A percentile compares a stretch with the other conserved stretches of the same genome.
These are phyloP conservation scores for Phylloscopus trochiloides DNA, from an alignment of 2,113 vertebrate genomes.

Conservation along the genomic window DNA sequence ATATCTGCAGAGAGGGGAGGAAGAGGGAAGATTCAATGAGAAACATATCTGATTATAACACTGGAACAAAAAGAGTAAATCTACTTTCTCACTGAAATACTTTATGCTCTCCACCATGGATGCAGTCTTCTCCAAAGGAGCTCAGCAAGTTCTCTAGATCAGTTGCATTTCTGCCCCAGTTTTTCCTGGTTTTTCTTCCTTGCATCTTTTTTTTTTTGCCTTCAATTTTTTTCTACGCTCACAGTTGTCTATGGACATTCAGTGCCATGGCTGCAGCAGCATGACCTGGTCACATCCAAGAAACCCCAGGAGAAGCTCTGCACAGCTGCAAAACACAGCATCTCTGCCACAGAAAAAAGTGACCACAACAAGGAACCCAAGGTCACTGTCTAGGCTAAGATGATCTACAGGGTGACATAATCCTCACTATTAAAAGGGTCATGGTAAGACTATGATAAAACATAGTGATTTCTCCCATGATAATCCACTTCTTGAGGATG, in stretches of 20 bases:
- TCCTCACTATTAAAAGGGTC: background rate
- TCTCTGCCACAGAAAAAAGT: background rate
- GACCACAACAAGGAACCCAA: background rate
- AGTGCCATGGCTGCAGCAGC: background rate
- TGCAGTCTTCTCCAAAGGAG: background rate
- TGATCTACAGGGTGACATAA: background rate
- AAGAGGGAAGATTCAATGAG: slow-evolving; percentile 24
- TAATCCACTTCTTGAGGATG: background rate
- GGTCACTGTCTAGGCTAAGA: background rate
- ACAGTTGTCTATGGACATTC: background rate
- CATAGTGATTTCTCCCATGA: background rate
- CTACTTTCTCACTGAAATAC: background rate
- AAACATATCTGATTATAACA: background rate
- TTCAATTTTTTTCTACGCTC: background rate
- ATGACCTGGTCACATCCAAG: background rate
- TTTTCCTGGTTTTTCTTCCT: background rate
- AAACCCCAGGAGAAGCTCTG: background rate
- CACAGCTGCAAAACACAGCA: background rate
- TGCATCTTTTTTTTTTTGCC: background rate
- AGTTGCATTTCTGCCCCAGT: background rate
- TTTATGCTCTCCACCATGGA: background rate
- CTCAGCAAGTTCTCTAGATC: background rate
- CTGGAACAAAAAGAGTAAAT: background rate
- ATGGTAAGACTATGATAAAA: background rate
- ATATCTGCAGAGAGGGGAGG: background rate